phyloP scores from a whole-genome alignment of 1,140 invertebrate species.

The Meloidogyne chitwoodi region DNA sequence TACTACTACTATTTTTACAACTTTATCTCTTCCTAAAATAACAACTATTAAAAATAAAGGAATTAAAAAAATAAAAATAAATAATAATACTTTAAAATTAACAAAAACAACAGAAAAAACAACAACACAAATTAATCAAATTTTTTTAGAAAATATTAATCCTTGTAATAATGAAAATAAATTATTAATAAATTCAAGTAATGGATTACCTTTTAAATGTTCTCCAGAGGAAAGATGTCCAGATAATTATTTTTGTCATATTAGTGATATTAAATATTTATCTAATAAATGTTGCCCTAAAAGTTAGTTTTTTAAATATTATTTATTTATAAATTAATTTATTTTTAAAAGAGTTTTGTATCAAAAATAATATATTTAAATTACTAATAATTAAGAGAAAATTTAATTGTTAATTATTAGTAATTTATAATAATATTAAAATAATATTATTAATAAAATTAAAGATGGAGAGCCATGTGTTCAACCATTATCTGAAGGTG shows the following conservation, averaged over 20 bases:
- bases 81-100: background rate
- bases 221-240: conserved; percentile 35
- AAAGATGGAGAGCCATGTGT: conserved; percentile 55
- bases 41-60: conserved; percentile 40
- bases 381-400: no score
- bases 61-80: conserved; percentile 17
- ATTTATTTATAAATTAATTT: background rate
- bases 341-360: no score
- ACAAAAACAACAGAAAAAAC: background rate
- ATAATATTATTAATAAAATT: conserved; percentile 6
- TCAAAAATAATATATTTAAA: no score
- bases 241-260: conserved; percentile 52
- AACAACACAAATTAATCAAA: background rate
- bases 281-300: conserved; percentile 55
- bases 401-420: no score
- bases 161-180: conserved; percentile 13
- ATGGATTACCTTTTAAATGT: background rate
- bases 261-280: conserved; percentile 22
- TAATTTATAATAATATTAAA: no score
- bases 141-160: conserved; percentile 29
- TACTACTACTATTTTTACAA: no score
- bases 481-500: conserved; percentile 39
- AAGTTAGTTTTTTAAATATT: conserved; percentile 22
- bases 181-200: background rate
- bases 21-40: conserved; percentile 48